phyloP scores from a whole-genome alignment of 2,797 vertebrate genomes.

The Gastrophryne carolinensis region DNA sequence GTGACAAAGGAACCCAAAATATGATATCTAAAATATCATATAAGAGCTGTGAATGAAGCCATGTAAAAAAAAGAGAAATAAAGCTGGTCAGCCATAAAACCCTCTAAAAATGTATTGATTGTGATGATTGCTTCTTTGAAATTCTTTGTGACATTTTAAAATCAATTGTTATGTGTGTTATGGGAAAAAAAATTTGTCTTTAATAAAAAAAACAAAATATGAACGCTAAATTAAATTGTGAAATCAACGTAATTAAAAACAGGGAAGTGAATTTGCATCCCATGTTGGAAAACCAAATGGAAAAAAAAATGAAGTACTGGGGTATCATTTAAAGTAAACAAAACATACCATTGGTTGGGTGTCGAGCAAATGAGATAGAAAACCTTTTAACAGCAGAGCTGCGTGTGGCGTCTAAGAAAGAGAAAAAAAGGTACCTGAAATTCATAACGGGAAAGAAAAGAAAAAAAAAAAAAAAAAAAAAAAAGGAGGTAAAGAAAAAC shows the following conservation, averaged over 20 bases:
- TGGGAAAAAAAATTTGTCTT: not conserved
- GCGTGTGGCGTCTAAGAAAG: conserved; percentile 91
- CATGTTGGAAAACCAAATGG: conserved; percentile 63
- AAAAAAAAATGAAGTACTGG: conserved; percentile 72
- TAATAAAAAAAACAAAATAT: conserved; percentile 7
- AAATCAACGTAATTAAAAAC: not conserved
- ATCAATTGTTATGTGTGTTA: not conserved
- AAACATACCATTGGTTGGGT: conserved; percentile 96
- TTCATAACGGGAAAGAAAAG: conserved; percentile 83
- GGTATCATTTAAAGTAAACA: conserved; percentile 82
- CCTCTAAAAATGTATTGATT: not conserved
- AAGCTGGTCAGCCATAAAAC: not conserved
- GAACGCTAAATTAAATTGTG: conserved; percentile 1
- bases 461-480: conserved; percentile 69
- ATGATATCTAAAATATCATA: not conserved
- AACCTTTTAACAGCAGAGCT: conserved; percentile 94
- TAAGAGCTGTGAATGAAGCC: not conserved
- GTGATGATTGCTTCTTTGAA: not conserved
- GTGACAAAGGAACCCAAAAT: no score
- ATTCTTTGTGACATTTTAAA: not conserved
- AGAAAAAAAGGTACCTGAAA: conserved; percentile 94
- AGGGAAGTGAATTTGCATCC: conserved; percentile 41
- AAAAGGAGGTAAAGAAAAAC: conserved; percentile 61
- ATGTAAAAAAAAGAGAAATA: not conserved
- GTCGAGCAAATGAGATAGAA: conserved; percentile 97